These are phyloP conservation scores for Spermophilus dauricus DNA, from an alignment of 2,113 vertebrate species.

Conservation along the genomic window DNA sequence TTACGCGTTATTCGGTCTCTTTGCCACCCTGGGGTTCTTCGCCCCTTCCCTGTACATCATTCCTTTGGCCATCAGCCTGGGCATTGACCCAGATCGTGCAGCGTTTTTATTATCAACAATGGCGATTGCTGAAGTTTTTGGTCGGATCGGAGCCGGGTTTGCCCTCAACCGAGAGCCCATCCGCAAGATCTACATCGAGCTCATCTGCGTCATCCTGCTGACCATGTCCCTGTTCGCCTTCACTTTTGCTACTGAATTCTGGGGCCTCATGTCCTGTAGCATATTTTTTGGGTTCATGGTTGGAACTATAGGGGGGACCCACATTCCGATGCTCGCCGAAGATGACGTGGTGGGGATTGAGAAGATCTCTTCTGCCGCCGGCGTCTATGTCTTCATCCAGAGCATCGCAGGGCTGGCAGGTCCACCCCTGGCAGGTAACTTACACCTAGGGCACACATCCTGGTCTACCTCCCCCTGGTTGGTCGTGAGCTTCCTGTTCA, in stretches of 20 bases:
- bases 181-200: conserved; percentile 94
- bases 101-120: conserved; percentile 94
- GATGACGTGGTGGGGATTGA: conserved; percentile 96
- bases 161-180: conserved; percentile 90
- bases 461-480: rapidly evolving
- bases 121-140: conserved; percentile 95
- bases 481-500: neutral
- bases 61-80: conserved; percentile 93
- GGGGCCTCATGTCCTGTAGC: conserved; percentile 94
- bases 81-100: conserved; percentile 91
- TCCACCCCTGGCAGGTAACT: conserved; percentile 96
- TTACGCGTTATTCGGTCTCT: conserved; percentile 96
- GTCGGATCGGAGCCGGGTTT: conserved; percentile 93
- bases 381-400: conserved; percentile 97
- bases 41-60: conserved; percentile 97
- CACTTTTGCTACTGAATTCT: conserved; percentile 93
- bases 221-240: conserved; percentile 93
- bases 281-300: conserved; percentile 94
- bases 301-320: conserved; percentile 94
- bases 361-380: conserved; percentile 95
- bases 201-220: conserved; percentile 91
- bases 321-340: conserved; percentile 97
- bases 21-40: conserved; percentile 97
- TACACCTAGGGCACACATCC: neutral
- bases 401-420: conserved; percentile 97